phyloP scores from a whole-genome alignment of 1,140 invertebrate genomes.

The Brevipalpus yothersi region DNA sequence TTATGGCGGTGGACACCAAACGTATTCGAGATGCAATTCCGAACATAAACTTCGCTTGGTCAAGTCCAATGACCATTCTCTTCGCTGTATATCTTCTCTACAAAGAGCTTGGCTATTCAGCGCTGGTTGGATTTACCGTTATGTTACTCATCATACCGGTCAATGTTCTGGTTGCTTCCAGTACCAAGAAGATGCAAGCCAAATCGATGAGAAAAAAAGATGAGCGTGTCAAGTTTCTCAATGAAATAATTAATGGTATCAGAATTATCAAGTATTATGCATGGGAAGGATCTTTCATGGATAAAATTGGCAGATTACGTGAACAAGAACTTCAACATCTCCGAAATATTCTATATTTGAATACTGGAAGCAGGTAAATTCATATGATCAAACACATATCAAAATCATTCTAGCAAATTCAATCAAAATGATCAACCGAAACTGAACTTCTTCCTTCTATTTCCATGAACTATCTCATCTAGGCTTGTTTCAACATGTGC shows the following conservation, averaged over 20 bases:
- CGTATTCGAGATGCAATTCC: constrained; percentile 11
- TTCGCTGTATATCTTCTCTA: constrained; percentile 23
- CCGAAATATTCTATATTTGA: background rate
- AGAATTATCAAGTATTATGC: constrained; percentile 16
- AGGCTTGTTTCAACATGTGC: constrained; percentile 10
- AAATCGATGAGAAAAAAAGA: constrained; percentile 19
- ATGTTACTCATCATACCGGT: constrained; percentile 40
- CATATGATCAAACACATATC: no score
- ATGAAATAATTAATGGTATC: constrained; percentile 19
- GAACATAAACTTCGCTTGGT: constrained; percentile 17
- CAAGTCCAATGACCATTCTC: constrained; percentile 18
- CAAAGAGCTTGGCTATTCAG: constrained; percentile 37
- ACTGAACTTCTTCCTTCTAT: no score
- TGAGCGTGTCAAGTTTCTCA: constrained; percentile 19
- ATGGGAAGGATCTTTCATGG: constrained; percentile 15
- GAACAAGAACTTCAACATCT: constrained; percentile 1
- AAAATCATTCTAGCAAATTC: no score
- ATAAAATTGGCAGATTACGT: constrained; percentile 8
- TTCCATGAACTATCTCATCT: no score
- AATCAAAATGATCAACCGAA: no score
- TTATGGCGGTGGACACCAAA: constrained; percentile 27
- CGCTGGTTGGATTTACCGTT: constrained; percentile 63
- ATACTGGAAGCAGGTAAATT: background rate
- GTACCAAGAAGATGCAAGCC: constrained; percentile 22
- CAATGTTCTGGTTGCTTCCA: constrained; percentile 22